Base-by-base conservation (phyloP, 2,888 invertebrate species). In the Ornithoptera alexandrae region DNA sequence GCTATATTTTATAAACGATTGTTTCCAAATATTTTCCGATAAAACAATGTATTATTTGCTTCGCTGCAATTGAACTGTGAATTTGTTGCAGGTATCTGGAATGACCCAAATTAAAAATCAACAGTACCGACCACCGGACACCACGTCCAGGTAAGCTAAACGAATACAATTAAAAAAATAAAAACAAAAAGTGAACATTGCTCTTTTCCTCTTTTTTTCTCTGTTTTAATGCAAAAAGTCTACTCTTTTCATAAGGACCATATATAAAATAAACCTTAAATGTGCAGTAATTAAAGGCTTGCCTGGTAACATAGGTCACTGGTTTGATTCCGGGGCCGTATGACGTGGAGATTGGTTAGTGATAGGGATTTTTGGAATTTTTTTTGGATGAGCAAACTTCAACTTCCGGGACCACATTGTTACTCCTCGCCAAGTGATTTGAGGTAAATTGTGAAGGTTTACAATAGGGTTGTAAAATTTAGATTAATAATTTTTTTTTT, bases 31-130 rank as follows among this genome's bases (percentile, higher is more conserved):
- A 17, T 65, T 65, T 57, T 65, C 57, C 65, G 30, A 46, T 62
- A 58, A 65, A 62, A 57, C 64, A 22, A 30, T 65, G 39, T 39
- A 50, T 18, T 64, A 60, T 68, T 68, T 68, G 6, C 36, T 24
- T 39, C n/a, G 20, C 15, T 24, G 22, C 60, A 64, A 68, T 64
- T 69, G 39, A 61, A 22, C n/a, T 8, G 59, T 62, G 58, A 57
- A 66, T 69, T 88, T 84, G 81, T 91, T 89, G 67, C 90, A 92
- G 92, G 80, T 85, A 83, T 85, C 80, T 88, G 92, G 87, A 89
- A 92, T 92, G 91, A 86, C 79, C 85, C 82, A 87, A 81, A 78
- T 77, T 79, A 84, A 77, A 76, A 84, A 80, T 74, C 84, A 82
- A 74, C 83, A 81, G 74, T 83, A 85, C 80, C 84, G 81, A 81